These are phyloP conservation scores for Discoglossus pictus DNA, from an alignment of 2,797 vertebrate species.

Conservation along the genomic window DNA sequence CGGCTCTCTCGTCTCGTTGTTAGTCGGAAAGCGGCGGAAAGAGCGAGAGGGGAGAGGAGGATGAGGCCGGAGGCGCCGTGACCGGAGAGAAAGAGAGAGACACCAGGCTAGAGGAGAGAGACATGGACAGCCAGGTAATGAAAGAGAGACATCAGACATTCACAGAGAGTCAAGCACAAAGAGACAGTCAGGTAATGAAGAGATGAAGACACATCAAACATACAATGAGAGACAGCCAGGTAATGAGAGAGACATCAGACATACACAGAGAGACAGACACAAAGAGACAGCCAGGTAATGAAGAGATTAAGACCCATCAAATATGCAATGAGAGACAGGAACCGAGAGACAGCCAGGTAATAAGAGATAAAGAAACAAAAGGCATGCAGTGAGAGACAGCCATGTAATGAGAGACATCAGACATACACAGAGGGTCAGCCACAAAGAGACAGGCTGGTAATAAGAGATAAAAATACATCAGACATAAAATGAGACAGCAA, in stretches of 20 bases:
- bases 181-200: too few species aligned
- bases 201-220: not conserved
- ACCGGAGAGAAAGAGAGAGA: conserved; percentile 24
- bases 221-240: conserved; percentile 1
- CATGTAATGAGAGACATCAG: too few species aligned
- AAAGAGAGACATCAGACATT: too few species aligned
- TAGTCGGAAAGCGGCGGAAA: not conserved
- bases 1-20: not conserved
- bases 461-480: not conserved
- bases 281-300: too few species aligned
- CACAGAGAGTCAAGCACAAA: conserved; percentile 6
- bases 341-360: not conserved
- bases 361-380: not conserved
- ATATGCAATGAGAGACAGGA: too few species aligned
- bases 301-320: too few species aligned
- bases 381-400: not conserved
- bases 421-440: too few species aligned
- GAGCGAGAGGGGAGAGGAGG: conserved; percentile 12
- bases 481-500: too few species aligned
- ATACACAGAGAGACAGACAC: too few species aligned
- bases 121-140: conserved; percentile 49
- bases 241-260: not conserved
- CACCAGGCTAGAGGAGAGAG: conserved; percentile 23
- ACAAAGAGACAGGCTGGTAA: not conserved
- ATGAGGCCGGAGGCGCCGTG: conserved; percentile 32